These are phyloP conservation scores for Ceratina australensis DNA, from an alignment of 1,140 invertebrate genomes.

Conservation along the genomic window DNA sequence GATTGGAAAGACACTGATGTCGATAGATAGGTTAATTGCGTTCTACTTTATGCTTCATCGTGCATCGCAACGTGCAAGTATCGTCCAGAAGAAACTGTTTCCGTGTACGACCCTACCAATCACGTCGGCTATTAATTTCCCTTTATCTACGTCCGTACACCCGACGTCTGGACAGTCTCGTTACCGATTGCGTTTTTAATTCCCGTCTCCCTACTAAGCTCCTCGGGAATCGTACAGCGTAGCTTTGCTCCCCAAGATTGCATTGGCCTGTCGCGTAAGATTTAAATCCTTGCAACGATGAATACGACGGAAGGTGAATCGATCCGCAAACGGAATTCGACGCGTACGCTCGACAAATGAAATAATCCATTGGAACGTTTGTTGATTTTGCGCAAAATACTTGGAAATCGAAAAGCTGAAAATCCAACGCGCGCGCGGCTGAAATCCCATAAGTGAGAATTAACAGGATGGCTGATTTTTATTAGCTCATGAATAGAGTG, in stretches of 20 bases:
- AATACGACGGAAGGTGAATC: background rate
- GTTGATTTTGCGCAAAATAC: background rate
- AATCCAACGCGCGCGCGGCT: background rate
- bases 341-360: background rate
- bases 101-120: conserved; percentile 27
- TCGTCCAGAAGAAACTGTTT: background rate
- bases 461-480: conserved; percentile 16
- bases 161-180: conserved; percentile 3
- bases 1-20: background rate
- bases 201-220: background rate
- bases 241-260: background rate
- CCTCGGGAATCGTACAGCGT: background rate
- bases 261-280: conserved; percentile 3
- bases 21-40: background rate
- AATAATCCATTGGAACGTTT: background rate
- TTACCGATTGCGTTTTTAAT: conserved; percentile 52
- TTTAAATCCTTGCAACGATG: conserved; percentile 4
- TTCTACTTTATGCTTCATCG: background rate
- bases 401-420: background rate
- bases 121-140: conserved; percentile 35
- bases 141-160: conserved; percentile 38
- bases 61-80: no score
- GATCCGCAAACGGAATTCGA: background rate
- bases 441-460: conserved; percentile 29
- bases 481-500: conserved; percentile 17